phyloP scores from a whole-genome alignment of 1,140 invertebrate genomes.

The Diploscapter pachys region DNA sequence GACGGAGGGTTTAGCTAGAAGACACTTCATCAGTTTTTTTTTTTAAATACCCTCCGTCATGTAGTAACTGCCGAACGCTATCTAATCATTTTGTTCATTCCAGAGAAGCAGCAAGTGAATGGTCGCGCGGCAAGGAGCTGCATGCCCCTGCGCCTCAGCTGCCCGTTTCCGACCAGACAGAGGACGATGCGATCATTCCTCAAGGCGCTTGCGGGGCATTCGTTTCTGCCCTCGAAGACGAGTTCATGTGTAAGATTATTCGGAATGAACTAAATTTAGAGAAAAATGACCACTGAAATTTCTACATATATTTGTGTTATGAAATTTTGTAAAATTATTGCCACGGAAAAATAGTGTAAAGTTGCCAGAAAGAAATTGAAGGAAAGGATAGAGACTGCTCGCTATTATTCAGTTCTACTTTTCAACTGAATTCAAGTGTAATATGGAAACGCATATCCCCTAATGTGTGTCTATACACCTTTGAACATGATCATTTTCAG shows the following conservation, averaged over 20 bases:
- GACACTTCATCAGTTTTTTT: too few species aligned
- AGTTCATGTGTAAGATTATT: slow-evolving; percentile 75
- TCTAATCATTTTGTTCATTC: background rate
- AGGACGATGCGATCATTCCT: slow-evolving; percentile 77
- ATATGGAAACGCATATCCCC: background rate
- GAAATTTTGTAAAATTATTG: too few species aligned
- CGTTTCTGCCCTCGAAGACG: slow-evolving; percentile 96
- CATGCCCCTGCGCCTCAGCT: slow-evolving; percentile 74
- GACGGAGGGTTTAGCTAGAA: too few species aligned
- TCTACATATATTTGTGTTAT: too few species aligned
- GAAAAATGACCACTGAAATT: too few species aligned
- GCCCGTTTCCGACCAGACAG: slow-evolving; percentile 61
- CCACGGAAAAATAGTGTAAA: too few species aligned
- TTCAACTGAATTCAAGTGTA: background rate
- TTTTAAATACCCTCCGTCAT: too few species aligned
- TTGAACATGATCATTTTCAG: slow-evolving; percentile 60
- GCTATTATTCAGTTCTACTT: too few species aligned
- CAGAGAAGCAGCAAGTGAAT: slow-evolving; percentile 64
- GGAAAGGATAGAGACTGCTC: too few species aligned
- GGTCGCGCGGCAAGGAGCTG: slow-evolving; percentile 85
- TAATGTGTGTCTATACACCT: slow-evolving; percentile 26
- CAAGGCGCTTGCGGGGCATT: slow-evolving; percentile 95
- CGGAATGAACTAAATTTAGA: slow-evolving; percentile 1
- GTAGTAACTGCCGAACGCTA: too few species aligned
- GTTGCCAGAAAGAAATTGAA: too few species aligned